Conservation (phyloP, 64 coral and sea anemone species). For the Stichodactyla mertensii region DNA sequence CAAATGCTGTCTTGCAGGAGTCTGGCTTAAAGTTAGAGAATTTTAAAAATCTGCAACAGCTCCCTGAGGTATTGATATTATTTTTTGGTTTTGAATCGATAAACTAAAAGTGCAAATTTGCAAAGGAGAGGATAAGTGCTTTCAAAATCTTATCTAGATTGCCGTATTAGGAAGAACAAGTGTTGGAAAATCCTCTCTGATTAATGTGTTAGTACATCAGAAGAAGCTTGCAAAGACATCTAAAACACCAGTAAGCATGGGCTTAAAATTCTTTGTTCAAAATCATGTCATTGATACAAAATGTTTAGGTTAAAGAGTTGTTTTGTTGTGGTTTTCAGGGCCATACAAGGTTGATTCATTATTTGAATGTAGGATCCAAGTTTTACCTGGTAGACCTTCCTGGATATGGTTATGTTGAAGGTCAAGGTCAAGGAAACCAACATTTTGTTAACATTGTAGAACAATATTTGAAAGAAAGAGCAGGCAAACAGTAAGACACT, state of each 20-base stretch:
- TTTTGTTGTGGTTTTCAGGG: constrained; percentile 40
- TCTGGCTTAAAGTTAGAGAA: constrained; percentile 28
- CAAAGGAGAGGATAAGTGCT: not conserved
- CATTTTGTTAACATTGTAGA: constrained; percentile 89
- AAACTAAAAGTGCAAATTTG: no score
- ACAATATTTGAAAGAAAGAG: constrained; percentile 54
- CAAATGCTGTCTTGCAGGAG: constrained; percentile 5
- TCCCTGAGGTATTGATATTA: constrained; percentile 43
- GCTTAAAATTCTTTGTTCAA: not conserved
- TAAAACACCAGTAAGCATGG: constrained; percentile 58
- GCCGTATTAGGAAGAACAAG: constrained; percentile 88
- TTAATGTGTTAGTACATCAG: constrained; percentile 67
- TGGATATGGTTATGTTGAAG: constrained; percentile 79
- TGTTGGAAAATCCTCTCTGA: constrained; percentile 87
- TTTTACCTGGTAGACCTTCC: constrained; percentile 83
- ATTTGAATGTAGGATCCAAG: constrained; percentile 64
- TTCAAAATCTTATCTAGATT: constrained; percentile 40
- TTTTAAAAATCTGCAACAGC: constrained; percentile 19
- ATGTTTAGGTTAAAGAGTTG: not conserved
- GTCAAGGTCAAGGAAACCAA: constrained; percentile 34
- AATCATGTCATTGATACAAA: not conserved
- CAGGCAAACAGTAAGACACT: constrained; percentile 67
- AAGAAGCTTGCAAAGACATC: constrained; percentile 80
- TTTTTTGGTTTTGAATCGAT: not conserved
- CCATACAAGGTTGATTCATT: constrained; percentile 77